phyloP scores from a whole-genome alignment of 2,113 vertebrate genomes.

The Procavia capensis region DNA sequence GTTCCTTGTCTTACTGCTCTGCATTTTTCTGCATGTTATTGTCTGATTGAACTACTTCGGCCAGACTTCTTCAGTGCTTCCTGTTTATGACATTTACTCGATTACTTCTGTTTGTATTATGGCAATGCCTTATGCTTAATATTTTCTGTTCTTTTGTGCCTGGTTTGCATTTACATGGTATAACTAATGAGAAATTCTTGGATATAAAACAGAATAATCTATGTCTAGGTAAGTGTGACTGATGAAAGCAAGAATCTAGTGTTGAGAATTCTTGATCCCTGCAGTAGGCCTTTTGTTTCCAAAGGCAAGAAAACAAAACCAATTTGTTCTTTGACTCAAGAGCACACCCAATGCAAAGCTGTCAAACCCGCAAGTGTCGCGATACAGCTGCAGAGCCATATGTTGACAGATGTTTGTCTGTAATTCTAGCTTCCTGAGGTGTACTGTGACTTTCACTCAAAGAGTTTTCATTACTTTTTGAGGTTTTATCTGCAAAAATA shows the following conservation, averaged over 20 bases:
- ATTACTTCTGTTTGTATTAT: conserved; percentile 26
- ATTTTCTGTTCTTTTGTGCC: not conserved
- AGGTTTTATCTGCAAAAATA: not conserved
- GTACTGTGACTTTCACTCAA: conserved; percentile 38
- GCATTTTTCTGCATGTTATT: not conserved
- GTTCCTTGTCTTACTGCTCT: not conserved
- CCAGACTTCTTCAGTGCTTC: not conserved
- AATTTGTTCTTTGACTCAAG: conserved; percentile 66
- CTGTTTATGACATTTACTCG: conserved; percentile 51
- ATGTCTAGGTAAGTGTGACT: conserved; percentile 53
- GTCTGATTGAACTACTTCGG: conserved; percentile 40
- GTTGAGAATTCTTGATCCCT: conserved; percentile 48
- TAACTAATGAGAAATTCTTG: conserved; percentile 20
- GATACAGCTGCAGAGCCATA: conserved; percentile 40
- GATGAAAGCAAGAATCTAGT: conserved; percentile 39
- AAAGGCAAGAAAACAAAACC: conserved; percentile 57
- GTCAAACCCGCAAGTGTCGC: conserved; percentile 41
- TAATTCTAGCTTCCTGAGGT: conserved; percentile 29
- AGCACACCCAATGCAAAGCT: conserved; percentile 59
- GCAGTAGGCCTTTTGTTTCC: conserved; percentile 43
- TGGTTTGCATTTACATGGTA: not conserved
- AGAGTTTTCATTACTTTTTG: conserved; percentile 49
- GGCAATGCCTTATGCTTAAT: not conserved
- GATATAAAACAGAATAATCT: conserved; percentile 1
- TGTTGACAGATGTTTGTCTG: conserved; percentile 72